Base-by-base conservation (phyloP, 2,113 vertebrate genomes). In the Cygnus atratus region DNA sequence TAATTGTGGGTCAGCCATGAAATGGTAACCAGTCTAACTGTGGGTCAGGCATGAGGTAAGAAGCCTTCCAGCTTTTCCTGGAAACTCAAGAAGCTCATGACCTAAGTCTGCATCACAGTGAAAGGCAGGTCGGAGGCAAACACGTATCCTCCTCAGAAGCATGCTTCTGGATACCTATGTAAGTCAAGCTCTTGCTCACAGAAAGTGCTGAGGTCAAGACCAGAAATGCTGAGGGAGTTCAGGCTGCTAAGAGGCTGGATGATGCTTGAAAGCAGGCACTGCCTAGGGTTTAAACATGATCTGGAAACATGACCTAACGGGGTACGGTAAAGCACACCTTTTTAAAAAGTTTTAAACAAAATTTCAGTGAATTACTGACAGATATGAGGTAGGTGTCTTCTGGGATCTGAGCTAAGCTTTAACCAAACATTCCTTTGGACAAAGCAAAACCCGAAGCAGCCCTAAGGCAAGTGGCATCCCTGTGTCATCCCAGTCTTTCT, bases 271-370 rank as follows among this genome's bases (percentile, higher is more conserved):
- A 39, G 43, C n/a, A 72, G 71, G 28, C 28, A 68, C 10, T 10
- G 19, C 12, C 61, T 25, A 46, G 9, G 33, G 35, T 26, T 66
- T 48, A 55, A 72, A 75, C 4, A 41, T 0, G 0, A 62, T 33
- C 65, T 75, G 76, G 44, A 88, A 57, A 50, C 8, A 11, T 2
- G 19, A 67, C 1, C 4, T 35, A 31, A 70, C 57, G 6, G 20
- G 24, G 44, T 37, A 37, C 62, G 6, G 31, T 19, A 71, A 71
- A 2, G 13, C 0, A 0, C 37, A 18, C 26, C 41, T 58, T 74
- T 70, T 58, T 13, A 19, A 73, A 62, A 81, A 52, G n/a, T 29
- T 31, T 73, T 67, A 43, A n/a, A 67, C 15, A 50, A 77, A 68
- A 77, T 57, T 44, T 46, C 37, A 59, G 28, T 72, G 17, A 78